Evolutionary conservation across 64 coral and sea anemone species (phyloP).

Genomic region (Pocillopora damicornis): DNA sequence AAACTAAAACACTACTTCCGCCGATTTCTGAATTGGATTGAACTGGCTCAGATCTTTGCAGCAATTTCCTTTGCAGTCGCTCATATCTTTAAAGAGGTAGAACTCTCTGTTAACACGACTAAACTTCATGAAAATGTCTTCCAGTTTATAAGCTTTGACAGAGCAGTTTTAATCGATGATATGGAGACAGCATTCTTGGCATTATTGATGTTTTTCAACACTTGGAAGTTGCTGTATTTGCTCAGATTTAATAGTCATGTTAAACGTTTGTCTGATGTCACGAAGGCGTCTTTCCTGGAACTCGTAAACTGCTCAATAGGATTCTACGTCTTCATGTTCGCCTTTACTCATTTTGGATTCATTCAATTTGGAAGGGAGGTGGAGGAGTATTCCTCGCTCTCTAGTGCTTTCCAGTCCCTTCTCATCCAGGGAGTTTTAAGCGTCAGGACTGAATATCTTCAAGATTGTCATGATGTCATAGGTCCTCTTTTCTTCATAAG

Average conservation of each 20-base stretch:
- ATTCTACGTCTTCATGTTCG: constrained; percentile 8
- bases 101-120: background rate
- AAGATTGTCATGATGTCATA: background rate
- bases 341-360: constrained; percentile 40
- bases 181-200: constrained; percentile 29
- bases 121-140: constrained; percentile 16
- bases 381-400: background rate
- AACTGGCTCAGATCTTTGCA: constrained; percentile 23
- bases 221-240: constrained; percentile 31
- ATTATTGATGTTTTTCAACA: constrained; percentile 55
- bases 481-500: constrained; percentile 18
- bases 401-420: constrained; percentile 8
- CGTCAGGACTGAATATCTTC: background rate
- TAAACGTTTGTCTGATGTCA: constrained; percentile 24
- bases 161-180: constrained; percentile 20
- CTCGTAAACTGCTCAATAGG: background rate
- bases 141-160: constrained; percentile 34
- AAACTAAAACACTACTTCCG: background rate
- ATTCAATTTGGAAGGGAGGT: constrained; percentile 35
- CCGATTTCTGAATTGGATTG: constrained; percentile 40
- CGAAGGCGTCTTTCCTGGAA: background rate
- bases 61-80: constrained; percentile 9
- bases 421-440: constrained; percentile 6
- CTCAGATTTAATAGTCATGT: constrained; percentile 34
- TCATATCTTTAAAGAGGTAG: constrained; percentile 25